These are phyloP conservation scores for Reticulitermes lucifugus DNA, from an alignment of 2,888 invertebrate genomes.

Conservation along the genomic window DNA sequence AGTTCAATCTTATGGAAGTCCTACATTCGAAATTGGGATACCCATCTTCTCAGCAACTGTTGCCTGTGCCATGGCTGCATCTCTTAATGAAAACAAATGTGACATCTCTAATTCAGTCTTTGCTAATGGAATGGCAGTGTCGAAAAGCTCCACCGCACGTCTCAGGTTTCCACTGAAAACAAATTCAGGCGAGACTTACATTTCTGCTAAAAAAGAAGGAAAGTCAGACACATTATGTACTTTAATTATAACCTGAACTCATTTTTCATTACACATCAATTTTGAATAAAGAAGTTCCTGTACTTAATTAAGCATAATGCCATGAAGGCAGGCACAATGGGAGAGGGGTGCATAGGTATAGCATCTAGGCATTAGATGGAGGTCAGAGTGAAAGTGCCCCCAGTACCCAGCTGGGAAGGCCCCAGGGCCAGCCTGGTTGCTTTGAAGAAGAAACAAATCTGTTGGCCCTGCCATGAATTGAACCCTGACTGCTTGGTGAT, in stretches of 20 bases:
- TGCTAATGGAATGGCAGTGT: constrained; percentile 87
- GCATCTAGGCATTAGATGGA: no score
- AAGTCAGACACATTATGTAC: neutral
- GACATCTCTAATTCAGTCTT: constrained; percentile 91
- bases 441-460: no score
- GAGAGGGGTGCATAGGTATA: no score
- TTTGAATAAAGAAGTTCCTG: no score
- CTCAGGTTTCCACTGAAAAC: constrained; percentile 82
- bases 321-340: no score
- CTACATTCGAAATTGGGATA: constrained; percentile 52
- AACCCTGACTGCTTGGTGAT: no score
- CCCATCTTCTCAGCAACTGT: constrained; percentile 84
- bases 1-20: constrained; percentile 6
- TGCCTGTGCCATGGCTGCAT: constrained; percentile 91
- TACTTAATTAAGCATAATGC: no score
- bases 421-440: no score
- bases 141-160: constrained; percentile 86
- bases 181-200: neutral
- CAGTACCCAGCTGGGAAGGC: no score
- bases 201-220: no score
- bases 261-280: neutral
- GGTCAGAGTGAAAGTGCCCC: no score
- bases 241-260: neutral
- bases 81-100: constrained; percentile 88
- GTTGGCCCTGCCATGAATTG: no score